Evolutionary conservation across 2,888 invertebrate genomes (phyloP).

Genomic region (Uropetala carovei): DNA sequence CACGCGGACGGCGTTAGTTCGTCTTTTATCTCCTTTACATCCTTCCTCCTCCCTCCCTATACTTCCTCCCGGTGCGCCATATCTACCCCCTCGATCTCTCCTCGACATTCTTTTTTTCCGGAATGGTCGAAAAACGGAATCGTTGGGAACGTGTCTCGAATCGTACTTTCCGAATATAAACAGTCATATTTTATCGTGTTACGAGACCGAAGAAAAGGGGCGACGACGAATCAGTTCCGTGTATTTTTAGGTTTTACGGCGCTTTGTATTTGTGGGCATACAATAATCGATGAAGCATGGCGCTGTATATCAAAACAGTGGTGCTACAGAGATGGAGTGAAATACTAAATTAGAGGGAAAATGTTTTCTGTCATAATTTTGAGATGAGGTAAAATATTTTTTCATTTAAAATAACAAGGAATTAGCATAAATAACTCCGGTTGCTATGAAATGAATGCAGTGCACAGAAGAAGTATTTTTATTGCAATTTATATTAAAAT

Average conservation of each 20-base stretch:
- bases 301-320: too few species aligned
- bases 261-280: not conserved
- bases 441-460: too few species aligned
- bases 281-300: too few species aligned
- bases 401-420: too few species aligned
- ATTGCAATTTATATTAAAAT: too few species aligned
- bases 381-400: too few species aligned
- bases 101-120: not conserved
- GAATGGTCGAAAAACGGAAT: constrained; percentile 5
- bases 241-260: not conserved
- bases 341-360: too few species aligned
- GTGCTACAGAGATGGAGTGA: too few species aligned
- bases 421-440: too few species aligned
- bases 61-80: not conserved
- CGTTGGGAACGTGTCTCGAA: not conserved
- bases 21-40: not conserved
- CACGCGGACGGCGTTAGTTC: constrained; percentile 18
- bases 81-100: not conserved
- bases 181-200: not conserved
- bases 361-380: too few species aligned
- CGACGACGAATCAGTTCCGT: not conserved
- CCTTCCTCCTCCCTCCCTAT: not conserved
- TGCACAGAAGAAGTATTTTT: too few species aligned
- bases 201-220: not conserved
- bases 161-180: not conserved